Evolutionary conservation across 92 coral and sea anemone genomes (phyloP).

Genomic region (Palythoa caribaeorum): DNA sequence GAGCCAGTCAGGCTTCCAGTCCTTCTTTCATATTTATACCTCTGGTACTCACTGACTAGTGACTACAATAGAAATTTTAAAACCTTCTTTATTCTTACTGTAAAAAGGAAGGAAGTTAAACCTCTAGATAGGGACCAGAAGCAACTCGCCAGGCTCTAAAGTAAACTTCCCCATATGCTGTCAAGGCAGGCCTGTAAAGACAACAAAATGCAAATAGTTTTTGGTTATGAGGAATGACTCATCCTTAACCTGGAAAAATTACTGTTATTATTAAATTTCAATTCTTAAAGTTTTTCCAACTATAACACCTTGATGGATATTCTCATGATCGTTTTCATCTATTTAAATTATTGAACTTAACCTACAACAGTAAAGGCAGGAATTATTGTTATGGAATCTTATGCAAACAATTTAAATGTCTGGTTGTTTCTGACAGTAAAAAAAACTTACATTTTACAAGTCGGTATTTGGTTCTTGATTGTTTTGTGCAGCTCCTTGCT

Average conservation of each 20-base stretch:
- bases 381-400: too few species aligned
- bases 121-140: conserved; percentile 88
- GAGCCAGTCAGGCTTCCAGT: too few species aligned
- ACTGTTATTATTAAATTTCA: not conserved
- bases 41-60: too few species aligned
- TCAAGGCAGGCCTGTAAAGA: conserved; percentile 63
- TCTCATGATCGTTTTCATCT: too few species aligned
- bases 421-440: not conserved
- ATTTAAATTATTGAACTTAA: too few species aligned
- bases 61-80: too few species aligned
- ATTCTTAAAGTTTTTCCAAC: too few species aligned
- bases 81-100: too few species aligned
- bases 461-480: conserved; percentile 93
- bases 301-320: too few species aligned
- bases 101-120: not conserved
- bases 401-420: too few species aligned
- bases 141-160: conserved; percentile 98
- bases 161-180: conserved; percentile 90
- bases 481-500: conserved; percentile 93
- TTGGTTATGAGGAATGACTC: not conserved
- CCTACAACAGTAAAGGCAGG: too few species aligned
- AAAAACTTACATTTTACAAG: conserved; percentile 85
- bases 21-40: too few species aligned
- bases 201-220: not conserved
- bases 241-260: not conserved